These are phyloP conservation scores for Cydia amplana DNA, from an alignment of 1,140 invertebrate genomes.

Conservation along the genomic window DNA sequence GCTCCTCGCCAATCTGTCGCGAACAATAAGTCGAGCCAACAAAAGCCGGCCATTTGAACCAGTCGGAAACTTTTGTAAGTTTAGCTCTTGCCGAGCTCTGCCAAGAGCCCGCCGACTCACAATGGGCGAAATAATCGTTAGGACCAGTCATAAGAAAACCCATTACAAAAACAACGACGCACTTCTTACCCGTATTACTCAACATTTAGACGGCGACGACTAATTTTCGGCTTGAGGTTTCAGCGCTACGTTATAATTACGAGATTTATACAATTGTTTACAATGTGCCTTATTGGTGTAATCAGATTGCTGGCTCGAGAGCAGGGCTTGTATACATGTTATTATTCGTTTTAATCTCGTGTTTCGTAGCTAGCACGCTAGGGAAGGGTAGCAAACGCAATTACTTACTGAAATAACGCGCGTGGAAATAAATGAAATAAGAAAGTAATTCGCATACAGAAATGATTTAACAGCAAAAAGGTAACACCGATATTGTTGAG, in stretches of 20 bases:
- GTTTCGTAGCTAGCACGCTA: conserved; percentile 6
- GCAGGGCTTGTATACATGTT: conserved; percentile 14
- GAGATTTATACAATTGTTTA: conserved; percentile 28
- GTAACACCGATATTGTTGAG: neutral
- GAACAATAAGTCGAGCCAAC: conserved; percentile 78
- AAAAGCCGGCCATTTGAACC: conserved; percentile 78
- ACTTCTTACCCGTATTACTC: conserved; percentile 61
- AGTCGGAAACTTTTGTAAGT: conserved; percentile 78
- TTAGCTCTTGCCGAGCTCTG: conserved; percentile 72
- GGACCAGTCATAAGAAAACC: conserved; percentile 66
- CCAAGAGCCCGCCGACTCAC: conserved; percentile 64
- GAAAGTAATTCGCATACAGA: conserved; percentile 9
- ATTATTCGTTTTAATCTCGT: conserved; percentile 26
- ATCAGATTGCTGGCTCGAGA: conserved; percentile 20
- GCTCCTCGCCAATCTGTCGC: conserved; percentile 76
- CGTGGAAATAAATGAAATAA: conserved; percentile 24
- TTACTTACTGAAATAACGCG: conserved; percentile 16
- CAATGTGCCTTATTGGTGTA: conserved; percentile 21
- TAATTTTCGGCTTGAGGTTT: conserved; percentile 47
- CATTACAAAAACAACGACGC: conserved; percentile 73
- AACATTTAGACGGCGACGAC: conserved; percentile 63
- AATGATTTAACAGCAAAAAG: conserved; percentile 20
- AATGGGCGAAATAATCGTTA: conserved; percentile 75
- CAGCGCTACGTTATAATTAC: conserved; percentile 34
- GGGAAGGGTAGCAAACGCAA: conserved; percentile 14